Percentiles rank a stretch among this genome's conserved stretches.
phyloP scores from a whole-genome alignment of 2,888 invertebrate species.

The Mimas tiliae region DNA sequence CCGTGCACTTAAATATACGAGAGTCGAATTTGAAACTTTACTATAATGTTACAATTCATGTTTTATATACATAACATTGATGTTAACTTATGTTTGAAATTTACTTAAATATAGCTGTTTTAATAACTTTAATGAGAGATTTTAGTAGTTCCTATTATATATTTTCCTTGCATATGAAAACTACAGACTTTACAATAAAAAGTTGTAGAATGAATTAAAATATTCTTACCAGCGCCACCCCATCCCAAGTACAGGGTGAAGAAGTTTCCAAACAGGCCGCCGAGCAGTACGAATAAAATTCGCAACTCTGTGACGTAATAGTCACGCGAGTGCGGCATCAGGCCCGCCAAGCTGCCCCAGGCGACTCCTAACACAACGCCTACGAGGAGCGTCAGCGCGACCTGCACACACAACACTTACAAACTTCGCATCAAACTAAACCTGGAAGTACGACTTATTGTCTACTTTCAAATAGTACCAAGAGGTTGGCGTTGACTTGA shows the following conservation, averaged over 20 bases:
- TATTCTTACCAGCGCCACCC: conserved; percentile 68
- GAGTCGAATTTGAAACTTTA: not conserved
- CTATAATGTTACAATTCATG: no score
- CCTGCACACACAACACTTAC: conserved; percentile 50
- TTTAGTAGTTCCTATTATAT: no score
- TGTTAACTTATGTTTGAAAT: no score
- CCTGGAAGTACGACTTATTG: conserved; percentile 18
- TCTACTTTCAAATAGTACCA: not conserved
- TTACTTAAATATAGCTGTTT: no score
- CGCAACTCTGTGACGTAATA: conserved; percentile 67
- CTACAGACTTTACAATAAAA: not conserved
- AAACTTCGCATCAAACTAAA: conserved; percentile 18
- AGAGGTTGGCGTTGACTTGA: not conserved
- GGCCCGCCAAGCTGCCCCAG: conserved; percentile 68
- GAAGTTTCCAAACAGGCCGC: conserved; percentile 68
- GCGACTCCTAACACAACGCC: conserved; percentile 63
- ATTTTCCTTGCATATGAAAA: no score
- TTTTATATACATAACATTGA: no score
- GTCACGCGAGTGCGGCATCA: conserved; percentile 63
- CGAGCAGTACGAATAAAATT: conserved; percentile 65
- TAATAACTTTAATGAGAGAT: no score
- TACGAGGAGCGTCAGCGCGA: conserved; percentile 61
- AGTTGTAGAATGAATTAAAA: not conserved
- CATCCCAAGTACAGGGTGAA: conserved; percentile 63
- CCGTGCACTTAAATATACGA: conserved; percentile 5